Percentiles rank a stretch among this genome's conserved stretches.
Conservation (phyloP, 2,888 invertebrate genomes). For the Parascotia fuliginaria region DNA sequence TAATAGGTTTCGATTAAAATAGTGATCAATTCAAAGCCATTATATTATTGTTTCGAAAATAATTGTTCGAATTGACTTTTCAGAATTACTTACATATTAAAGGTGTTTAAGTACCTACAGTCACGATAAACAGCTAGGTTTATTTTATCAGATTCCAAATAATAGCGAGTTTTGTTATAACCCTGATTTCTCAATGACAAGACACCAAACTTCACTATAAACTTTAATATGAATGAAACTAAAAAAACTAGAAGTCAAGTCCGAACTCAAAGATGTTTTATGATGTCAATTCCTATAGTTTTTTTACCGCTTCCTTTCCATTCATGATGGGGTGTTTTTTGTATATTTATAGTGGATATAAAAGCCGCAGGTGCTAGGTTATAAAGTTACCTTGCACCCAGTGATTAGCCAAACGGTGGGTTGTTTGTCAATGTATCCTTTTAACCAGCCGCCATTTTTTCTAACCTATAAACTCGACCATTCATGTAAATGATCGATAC, state of each 20-base stretch:
- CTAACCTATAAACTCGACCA: constrained; percentile 46
- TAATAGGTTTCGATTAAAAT: no score
- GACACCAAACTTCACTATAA: no score
- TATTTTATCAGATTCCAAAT: no score
- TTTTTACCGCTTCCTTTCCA: constrained; percentile 79
- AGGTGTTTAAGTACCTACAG: no score
- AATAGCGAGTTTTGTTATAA: no score
- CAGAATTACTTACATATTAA: no score
- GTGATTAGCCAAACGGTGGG: constrained; percentile 76
- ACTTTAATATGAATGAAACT: constrained; percentile 71
- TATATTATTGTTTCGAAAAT: no score
- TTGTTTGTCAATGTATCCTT: constrained; percentile 62
- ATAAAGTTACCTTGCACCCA: constrained; percentile 66
- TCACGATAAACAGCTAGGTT: no score
- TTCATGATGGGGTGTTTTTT: constrained; percentile 59
- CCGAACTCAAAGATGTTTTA: constrained; percentile 58
- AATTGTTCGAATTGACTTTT: no score
- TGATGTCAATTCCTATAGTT: constrained; percentile 63
- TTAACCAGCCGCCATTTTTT: constrained; percentile 54
- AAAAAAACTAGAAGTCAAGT: constrained; percentile 60
- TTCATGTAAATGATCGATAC: constrained; percentile 42
- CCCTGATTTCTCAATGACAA: no score
- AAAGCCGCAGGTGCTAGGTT: constrained; percentile 79
- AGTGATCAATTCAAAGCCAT: no score
- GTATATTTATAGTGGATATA: constrained; percentile 63